A percentile compares a stretch with the other conserved stretches of the same genome.
Conservation (phyloP, 2,797 vertebrate genomes). For the Acipenser oxyrinchus region DNA sequence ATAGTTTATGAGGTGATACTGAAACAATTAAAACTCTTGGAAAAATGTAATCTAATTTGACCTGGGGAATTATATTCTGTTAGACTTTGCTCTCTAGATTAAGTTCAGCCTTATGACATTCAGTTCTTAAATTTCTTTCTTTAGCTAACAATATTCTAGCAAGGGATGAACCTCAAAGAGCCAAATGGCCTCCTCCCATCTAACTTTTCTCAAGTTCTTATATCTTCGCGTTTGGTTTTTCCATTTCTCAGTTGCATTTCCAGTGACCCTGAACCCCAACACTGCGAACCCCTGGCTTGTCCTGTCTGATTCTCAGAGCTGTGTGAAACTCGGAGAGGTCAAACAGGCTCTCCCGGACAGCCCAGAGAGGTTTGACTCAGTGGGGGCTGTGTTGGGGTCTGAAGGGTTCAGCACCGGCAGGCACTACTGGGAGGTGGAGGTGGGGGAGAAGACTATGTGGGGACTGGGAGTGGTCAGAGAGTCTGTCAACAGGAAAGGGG, state of each 20-base stretch:
- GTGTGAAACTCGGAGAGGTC: not conserved
- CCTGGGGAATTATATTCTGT: no score
- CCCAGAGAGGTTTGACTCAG: constrained; percentile 9
- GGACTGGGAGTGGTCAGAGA: constrained; percentile 8
- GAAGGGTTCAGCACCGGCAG: constrained; percentile 6
- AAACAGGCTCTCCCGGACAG: constrained; percentile 3
- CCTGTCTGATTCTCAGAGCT: not conserved
- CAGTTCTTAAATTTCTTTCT: not conserved
- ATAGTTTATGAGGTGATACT: no score
- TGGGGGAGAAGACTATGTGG: constrained; percentile 11
- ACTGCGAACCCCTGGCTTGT: constrained; percentile 3
- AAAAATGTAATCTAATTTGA: no score
- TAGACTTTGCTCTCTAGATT: no score
- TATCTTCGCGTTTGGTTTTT: no score
- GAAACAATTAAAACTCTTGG: no score
- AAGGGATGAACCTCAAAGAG: not conserved
- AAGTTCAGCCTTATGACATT: no score
- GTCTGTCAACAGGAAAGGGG: constrained; percentile 8
- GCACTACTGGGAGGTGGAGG: constrained; percentile 14
- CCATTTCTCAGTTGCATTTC: not conserved
- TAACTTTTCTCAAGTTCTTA: no score
- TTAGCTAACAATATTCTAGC: not conserved
- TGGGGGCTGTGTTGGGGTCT: constrained; percentile 1
- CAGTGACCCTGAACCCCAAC: constrained; percentile 8
- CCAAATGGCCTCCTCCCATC: not conserved